A percentile compares a stretch with the other conserved stretches of the same genome.
These are phyloP conservation scores for Chrysopilus asiliformis DNA, from an alignment of 2,888 invertebrate genomes.

Conservation along the genomic window DNA sequence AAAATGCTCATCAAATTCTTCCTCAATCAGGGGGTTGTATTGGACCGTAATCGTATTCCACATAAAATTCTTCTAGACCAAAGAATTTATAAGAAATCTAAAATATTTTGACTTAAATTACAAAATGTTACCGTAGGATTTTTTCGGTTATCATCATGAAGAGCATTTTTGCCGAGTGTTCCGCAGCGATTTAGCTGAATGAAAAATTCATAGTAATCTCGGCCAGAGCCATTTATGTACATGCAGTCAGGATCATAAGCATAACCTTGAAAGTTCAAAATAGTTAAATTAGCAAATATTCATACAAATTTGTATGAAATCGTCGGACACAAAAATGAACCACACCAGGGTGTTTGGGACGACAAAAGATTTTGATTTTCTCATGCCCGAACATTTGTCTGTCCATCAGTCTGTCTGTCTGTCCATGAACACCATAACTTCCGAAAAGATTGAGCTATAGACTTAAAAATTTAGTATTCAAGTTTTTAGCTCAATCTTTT, in stretches of 20 bases:
- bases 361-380: too few relatives aligned
- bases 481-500: too few relatives aligned
- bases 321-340: too few relatives aligned
- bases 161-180: constrained; percentile 75
- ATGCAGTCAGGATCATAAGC: constrained; percentile 90
- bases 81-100: constrained; percentile 2
- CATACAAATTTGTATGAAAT: too few relatives aligned
- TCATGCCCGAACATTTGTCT: too few relatives aligned
- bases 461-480: too few relatives aligned
- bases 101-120: not conserved
- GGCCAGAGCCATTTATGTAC: constrained; percentile 85
- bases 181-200: constrained; percentile 87
- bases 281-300: too few relatives aligned
- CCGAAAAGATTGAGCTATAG: too few relatives aligned
- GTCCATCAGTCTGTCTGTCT: too few relatives aligned
- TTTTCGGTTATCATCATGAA: constrained; percentile 71
- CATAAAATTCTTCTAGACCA: constrained; percentile 76
- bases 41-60: constrained; percentile 94
- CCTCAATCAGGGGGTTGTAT: constrained; percentile 84
- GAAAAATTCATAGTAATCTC: constrained; percentile 86
- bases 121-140: constrained; percentile 78
- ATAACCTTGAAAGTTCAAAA: constrained; percentile 58
- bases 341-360: too few relatives aligned
- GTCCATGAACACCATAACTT: too few relatives aligned
- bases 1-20: constrained; percentile 88